These are phyloP conservation scores for Theocolax elegans DNA, from an alignment of 1,140 invertebrate species.

Conservation along the genomic window DNA sequence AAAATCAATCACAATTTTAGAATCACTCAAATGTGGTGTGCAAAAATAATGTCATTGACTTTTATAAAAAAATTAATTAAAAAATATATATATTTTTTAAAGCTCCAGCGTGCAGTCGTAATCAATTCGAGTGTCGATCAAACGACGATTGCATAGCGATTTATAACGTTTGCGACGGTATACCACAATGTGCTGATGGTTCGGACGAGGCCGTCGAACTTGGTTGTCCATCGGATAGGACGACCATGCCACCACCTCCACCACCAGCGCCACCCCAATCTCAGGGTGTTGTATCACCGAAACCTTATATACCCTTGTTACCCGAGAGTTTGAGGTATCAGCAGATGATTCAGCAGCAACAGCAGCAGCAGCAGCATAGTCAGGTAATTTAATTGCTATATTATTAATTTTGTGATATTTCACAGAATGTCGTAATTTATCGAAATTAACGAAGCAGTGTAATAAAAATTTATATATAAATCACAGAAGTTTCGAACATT, in stretches of 20 bases:
- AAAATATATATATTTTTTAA: background rate
- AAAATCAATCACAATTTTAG: too few relatives aligned
- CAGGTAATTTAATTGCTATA: too few relatives aligned
- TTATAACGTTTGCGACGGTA: slow-evolving; percentile 95
- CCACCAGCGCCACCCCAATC: background rate
- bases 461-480: too few relatives aligned
- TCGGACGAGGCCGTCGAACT: slow-evolving; percentile 89
- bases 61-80: background rate
- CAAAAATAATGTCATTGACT: too few relatives aligned
- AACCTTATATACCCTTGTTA: slow-evolving; percentile 46
- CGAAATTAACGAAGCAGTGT: too few relatives aligned
- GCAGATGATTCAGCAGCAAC: slow-evolving; percentile 53
- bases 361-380: slow-evolving; percentile 20
- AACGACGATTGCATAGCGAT: slow-evolving; percentile 93
- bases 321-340: slow-evolving; percentile 56
- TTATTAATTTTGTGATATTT: too few relatives aligned
- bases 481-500: too few relatives aligned
- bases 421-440: too few relatives aligned
- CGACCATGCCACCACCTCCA: slow-evolving; percentile 50
- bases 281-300: slow-evolving; percentile 39
- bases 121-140: slow-evolving; percentile 88
- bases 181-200: slow-evolving; percentile 91
- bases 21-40: too few relatives aligned
- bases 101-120: slow-evolving; percentile 75
- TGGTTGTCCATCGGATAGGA: slow-evolving; percentile 73